A percentile compares a stretch with the other conserved stretches of the same genome.
Conservation (phyloP, 1,140 invertebrate species). For the Leptopilina clavipes region DNA sequence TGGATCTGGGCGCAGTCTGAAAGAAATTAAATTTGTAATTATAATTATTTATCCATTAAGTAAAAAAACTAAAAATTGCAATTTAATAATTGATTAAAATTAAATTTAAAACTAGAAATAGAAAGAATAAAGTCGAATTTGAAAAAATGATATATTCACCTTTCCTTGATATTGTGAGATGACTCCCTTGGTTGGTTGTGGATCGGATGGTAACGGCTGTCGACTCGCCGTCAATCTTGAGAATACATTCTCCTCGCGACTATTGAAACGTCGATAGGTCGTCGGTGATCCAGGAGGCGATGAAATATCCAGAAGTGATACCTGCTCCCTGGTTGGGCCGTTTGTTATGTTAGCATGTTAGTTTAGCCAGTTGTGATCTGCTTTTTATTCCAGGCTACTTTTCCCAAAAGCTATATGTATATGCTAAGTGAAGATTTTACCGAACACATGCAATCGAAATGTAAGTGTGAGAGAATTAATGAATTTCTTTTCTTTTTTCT, state of each 20-base stretch:
- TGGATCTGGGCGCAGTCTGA: slow-evolving; percentile 76
- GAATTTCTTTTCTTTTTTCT: background rate
- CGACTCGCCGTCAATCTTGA: slow-evolving; percentile 82
- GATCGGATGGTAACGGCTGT: slow-evolving; percentile 73
- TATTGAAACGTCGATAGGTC: slow-evolving; percentile 77
- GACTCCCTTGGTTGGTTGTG: slow-evolving; percentile 78
- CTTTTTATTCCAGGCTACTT: slow-evolving; percentile 44
- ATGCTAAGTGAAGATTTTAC: slow-evolving; percentile 40
- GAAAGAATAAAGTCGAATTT: too few species aligned
- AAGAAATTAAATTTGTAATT: slow-evolving; percentile 49
- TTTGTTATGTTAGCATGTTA: slow-evolving; percentile 73
- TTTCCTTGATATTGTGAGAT: slow-evolving; percentile 81
- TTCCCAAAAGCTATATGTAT: slow-evolving; percentile 39
- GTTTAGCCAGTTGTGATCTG: slow-evolving; percentile 55
- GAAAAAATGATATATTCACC: slow-evolving; percentile 72
- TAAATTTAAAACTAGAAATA: too few species aligned
- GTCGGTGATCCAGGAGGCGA: slow-evolving; percentile 82
- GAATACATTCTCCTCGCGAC: slow-evolving; percentile 88
- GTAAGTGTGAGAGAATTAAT: background rate
- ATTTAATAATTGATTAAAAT: slow-evolving; percentile 17
- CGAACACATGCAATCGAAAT: slow-evolving; percentile 39
- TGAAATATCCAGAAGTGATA: slow-evolving; percentile 73
- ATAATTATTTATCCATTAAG: too few species aligned
- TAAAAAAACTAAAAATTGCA: too few species aligned
- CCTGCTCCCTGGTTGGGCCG: slow-evolving; percentile 75